Percentiles rank a stretch among this genome's conserved stretches.
These are phyloP conservation scores for Physella acuta DNA, from an alignment of 1,140 invertebrate species.

Conservation along the genomic window DNA sequence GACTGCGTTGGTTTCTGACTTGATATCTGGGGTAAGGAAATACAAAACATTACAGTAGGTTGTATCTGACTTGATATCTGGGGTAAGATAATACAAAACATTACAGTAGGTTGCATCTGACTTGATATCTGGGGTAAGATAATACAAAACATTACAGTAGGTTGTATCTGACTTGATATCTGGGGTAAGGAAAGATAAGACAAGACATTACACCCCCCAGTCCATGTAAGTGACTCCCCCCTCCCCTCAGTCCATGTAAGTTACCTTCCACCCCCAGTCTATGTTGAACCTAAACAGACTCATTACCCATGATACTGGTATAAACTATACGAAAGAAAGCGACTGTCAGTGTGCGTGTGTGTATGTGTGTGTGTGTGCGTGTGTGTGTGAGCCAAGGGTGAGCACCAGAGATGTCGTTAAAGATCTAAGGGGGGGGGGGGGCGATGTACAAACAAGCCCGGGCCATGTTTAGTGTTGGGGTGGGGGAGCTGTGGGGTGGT, in stretches of 20 bases:
- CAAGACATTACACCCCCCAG: not conserved
- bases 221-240: too few species aligned
- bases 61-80: not conserved
- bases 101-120: not conserved
- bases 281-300: not conserved
- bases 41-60: not conserved
- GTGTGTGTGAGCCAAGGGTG: not conserved
- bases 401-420: too few species aligned
- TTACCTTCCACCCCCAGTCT: not conserved
- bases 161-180: not conserved
- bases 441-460: conserved; percentile 1
- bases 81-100: not conserved
- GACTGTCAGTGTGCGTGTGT: conserved; percentile 13
- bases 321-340: too few species aligned
- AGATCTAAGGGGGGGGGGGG: not conserved
- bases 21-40: not conserved
- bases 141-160: not conserved
- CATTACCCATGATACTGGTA: too few species aligned
- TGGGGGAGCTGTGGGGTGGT: not conserved
- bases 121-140: not conserved
- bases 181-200: not conserved
- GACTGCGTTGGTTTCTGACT: not conserved
- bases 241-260: not conserved
- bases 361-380: conserved; percentile 23
- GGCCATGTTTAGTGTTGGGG: not conserved